Evolutionary conservation across 2,113 vertebrate genomes (phyloP).

Genomic region (Varanus komodoensis): DNA sequence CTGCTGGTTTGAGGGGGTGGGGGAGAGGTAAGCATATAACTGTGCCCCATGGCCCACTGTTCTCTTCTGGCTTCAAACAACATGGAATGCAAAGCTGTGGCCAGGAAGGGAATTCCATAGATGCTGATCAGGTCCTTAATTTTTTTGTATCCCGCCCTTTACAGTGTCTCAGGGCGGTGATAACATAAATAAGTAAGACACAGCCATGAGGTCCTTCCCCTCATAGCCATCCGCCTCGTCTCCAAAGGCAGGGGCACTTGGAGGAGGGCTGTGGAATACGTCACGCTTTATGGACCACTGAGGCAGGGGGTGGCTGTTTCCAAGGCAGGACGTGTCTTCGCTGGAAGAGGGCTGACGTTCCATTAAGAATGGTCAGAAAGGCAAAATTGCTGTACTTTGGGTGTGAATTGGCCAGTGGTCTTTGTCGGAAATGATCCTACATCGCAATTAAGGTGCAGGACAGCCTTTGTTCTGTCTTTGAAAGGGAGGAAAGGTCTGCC

Average conservation of each 20-base stretch:
- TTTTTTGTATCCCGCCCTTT: no score
- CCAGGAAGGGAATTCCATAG: no score
- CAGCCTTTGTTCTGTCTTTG: slow-evolving; percentile 10
- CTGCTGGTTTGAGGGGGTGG: neutral
- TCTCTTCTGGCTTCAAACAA: no score
- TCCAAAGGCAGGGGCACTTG: neutral
- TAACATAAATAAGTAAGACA: no score
- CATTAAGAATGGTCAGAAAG: neutral
- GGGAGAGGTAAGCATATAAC: no score
- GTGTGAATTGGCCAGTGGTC: neutral
- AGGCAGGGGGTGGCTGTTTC: neutral
- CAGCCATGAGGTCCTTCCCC: neutral
- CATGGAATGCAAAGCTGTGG: no score
- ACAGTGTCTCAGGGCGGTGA: no score
- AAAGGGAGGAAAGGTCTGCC: neutral
- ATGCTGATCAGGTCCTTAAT: no score
- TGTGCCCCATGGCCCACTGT: no score
- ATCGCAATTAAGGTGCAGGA: neutral
- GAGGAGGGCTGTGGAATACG: neutral
- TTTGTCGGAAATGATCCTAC: neutral
- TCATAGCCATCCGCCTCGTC: neutral
- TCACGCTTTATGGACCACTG: neutral
- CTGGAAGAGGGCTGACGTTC: neutral
- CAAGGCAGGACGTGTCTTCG: no score
- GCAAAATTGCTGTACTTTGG: neutral